These are phyloP conservation scores for Drosophila conformis DNA, from an alignment of 2,888 invertebrate species.

Conservation along the genomic window DNA sequence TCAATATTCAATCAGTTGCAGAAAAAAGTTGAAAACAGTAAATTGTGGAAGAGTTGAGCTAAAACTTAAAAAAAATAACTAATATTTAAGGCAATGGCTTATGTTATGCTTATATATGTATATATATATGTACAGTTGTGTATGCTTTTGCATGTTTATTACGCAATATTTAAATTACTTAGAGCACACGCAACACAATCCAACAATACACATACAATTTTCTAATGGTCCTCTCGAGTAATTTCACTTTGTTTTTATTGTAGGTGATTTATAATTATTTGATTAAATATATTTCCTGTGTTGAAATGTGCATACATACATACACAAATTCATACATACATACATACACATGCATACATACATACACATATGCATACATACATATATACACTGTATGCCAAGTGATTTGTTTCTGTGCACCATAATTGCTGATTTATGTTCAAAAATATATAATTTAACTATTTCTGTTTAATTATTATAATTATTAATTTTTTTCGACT, in stretches of 20 bases:
- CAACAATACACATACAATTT: background rate
- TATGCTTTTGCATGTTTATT: background rate
- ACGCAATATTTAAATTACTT: background rate
- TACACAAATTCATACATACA: background rate
- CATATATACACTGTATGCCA: background rate
- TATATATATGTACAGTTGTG: background rate
- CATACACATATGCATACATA: background rate
- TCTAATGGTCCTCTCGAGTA: background rate
- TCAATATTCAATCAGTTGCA: background rate
- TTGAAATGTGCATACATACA: background rate
- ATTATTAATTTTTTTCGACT: no score
- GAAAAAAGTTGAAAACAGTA: background rate
- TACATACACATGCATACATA: fast-evolving
- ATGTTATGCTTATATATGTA: background rate
- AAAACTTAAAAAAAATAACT: background rate
- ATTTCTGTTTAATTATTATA: no score
- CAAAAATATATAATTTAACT: no score
- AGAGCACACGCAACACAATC: background rate
- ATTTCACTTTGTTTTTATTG: background rate
- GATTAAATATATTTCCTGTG: background rate
- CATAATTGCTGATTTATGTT: no score
- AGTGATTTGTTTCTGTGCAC: no score
- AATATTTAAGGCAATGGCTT: no score
- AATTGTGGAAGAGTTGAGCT: background rate
- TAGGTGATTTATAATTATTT: background rate